Evolutionary conservation across 2,113 vertebrate genomes (phyloP).

Genomic region (Xyliphius kryptos): DNA sequence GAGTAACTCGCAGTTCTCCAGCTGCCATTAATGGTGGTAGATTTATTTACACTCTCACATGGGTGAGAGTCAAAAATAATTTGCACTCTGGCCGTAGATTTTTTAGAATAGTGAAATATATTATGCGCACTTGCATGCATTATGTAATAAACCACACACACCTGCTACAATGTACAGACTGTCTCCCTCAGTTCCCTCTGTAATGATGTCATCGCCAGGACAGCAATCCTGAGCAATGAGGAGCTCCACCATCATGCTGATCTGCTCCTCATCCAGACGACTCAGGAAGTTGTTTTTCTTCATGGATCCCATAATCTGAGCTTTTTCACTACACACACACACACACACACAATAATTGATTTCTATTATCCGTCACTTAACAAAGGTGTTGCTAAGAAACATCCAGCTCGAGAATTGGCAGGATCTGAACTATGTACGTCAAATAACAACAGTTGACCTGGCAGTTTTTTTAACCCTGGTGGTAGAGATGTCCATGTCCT

Average conservation of each 20-base stretch:
- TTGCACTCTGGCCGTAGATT: no score
- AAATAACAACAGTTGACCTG: slow-evolving; percentile 53
- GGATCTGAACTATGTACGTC: slow-evolving; percentile 32
- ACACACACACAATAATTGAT: slow-evolving; percentile 1
- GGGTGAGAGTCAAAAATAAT: no score
- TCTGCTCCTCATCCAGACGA: slow-evolving; percentile 72
- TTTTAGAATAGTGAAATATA: no score
- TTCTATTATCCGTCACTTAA: background rate
- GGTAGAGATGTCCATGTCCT: slow-evolving; percentile 49
- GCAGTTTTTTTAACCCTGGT: slow-evolving; percentile 51
- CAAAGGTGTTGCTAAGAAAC: no score
- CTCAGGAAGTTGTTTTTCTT: slow-evolving; percentile 67
- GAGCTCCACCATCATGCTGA: slow-evolving; percentile 66
- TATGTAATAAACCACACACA: slow-evolving; percentile 1
- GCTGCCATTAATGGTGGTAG: slow-evolving; percentile 49
- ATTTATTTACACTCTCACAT: no score
- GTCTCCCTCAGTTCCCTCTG: slow-evolving; percentile 66
- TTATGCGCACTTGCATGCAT: no score
- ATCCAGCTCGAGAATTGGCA: no score
- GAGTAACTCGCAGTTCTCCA: slow-evolving; percentile 65
- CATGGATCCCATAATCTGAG: slow-evolving; percentile 63
- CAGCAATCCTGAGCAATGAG: slow-evolving; percentile 38
- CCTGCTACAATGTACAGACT: slow-evolving; percentile 73
- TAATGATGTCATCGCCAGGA: slow-evolving; percentile 56
- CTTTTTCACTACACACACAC: slow-evolving; percentile 56